Evolutionary conservation across 1,140 invertebrate genomes (phyloP).

Genomic region (Lysiphlebus fabarum): DNA sequence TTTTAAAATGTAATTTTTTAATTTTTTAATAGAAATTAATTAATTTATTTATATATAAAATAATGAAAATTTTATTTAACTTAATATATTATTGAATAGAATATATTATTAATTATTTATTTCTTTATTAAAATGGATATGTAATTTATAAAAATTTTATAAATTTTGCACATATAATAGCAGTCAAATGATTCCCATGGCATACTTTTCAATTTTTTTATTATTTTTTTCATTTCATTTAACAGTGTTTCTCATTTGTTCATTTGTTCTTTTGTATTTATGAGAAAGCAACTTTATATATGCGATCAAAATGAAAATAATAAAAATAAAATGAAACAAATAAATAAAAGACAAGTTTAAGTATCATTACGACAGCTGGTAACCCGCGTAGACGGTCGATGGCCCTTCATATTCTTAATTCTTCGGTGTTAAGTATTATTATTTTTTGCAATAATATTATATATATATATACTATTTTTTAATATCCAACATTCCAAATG

Average conservation of each 20-base stretch:
- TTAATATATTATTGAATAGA: too few relatives aligned
- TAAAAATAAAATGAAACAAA: background rate
- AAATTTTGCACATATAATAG: too few relatives aligned
- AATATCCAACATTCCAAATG: constrained; percentile 15
- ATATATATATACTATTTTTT: constrained; percentile 7
- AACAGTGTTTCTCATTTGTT: background rate
- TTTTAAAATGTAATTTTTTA: too few relatives aligned
- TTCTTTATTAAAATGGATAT: too few relatives aligned
- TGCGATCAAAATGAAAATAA: constrained; percentile 8
- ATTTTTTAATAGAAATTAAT: too few relatives aligned
- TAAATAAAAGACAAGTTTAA: constrained; percentile 14
- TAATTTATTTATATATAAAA: too few relatives aligned
- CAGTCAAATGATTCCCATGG: constrained; percentile 1
- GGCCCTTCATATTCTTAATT: constrained; percentile 20
- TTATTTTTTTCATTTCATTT: background rate
- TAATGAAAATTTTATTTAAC: too few relatives aligned
- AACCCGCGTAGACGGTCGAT: constrained; percentile 19
- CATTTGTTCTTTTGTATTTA: constrained; percentile 7
- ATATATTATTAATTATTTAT: too few relatives aligned
- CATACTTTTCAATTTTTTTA: constrained; percentile 4
- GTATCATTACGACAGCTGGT: constrained; percentile 23
- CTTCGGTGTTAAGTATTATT: background rate
- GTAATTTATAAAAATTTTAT: too few relatives aligned
- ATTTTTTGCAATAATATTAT: too few relatives aligned
- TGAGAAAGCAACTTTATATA: background rate